phyloP scores from a whole-genome alignment of 1,140 invertebrate species.

The Aphelenchoides avenae region DNA sequence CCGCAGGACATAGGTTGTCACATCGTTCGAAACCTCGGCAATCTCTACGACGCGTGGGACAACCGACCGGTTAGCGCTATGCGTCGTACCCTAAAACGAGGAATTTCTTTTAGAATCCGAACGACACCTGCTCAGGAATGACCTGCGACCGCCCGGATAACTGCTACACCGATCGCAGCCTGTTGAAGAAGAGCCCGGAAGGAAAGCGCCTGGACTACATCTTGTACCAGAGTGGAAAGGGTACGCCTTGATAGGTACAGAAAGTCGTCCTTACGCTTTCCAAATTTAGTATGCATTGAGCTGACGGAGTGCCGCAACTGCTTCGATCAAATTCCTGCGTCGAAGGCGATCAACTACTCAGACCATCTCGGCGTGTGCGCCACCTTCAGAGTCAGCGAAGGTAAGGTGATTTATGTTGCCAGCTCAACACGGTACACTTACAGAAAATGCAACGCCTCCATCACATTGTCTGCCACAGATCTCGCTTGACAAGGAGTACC shows the following conservation, averaged over 20 bases:
- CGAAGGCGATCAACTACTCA: slow-evolving; percentile 42
- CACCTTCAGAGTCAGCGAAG: slow-evolving; percentile 22
- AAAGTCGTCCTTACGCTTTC: too few relatives aligned
- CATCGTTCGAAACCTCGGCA: slow-evolving; percentile 63
- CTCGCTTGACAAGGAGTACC: slow-evolving; percentile 20
- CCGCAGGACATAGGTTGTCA: slow-evolving; percentile 77
- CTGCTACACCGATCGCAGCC: slow-evolving; percentile 69
- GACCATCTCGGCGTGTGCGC: slow-evolving; percentile 48
- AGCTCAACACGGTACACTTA: slow-evolving; percentile 21
- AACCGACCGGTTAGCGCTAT: slow-evolving; percentile 40
- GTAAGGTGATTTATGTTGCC: slow-evolving; percentile 9
- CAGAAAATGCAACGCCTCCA: background rate
- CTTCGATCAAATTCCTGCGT: slow-evolving; percentile 68
- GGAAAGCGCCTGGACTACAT: slow-evolving; percentile 89
- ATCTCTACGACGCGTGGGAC: slow-evolving; percentile 63
- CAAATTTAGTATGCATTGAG: slow-evolving; percentile 25
- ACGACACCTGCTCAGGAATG: slow-evolving; percentile 60
- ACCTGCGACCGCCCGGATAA: slow-evolving; percentile 79
- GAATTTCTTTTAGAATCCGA: slow-evolving; percentile 18
- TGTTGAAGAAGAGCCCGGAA: slow-evolving; percentile 66
- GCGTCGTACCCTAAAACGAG: background rate
- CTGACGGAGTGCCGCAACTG: slow-evolving; percentile 62
- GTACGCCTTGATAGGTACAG: slow-evolving; percentile 56
- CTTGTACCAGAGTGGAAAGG: slow-evolving; percentile 65
- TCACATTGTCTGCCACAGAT: slow-evolving; percentile 23